Evolutionary conservation across 2,797 vertebrate genomes (phyloP), one percentile per base, ranked within the genome.

Genomic region (Semotilus atromaculatus): DNA sequence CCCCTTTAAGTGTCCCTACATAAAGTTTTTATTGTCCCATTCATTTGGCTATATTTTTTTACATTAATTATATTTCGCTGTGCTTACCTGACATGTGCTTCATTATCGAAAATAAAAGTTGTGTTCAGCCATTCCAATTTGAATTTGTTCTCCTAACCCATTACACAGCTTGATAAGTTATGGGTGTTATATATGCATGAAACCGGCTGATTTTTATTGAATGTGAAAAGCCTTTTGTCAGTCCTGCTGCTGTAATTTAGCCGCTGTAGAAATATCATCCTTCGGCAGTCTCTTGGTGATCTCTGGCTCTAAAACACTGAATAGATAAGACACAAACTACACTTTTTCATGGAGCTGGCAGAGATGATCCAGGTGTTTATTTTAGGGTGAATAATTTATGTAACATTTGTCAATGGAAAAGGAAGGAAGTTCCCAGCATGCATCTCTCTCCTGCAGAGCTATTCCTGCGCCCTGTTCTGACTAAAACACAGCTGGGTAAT

Each of bases 351-450:
- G 23, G 74, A 86, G 74, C 82, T 88, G 66, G 76, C 82, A 67
- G 58, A 82, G 82, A 86, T 80, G 60, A 88, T 77, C 86, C 78
- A 82, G 71, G 86, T 74, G 76, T 91, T 89, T 79, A 87, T 84
- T 89, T 90, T 85, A 45, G 72, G 80, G 73, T 88, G 86, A 89
- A 83, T 91, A 89, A 86, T 88, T 88, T 87, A 88, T 81, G 38
- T 86, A 88, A 93, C 83, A 81, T 91, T 90, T 88, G 87, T 86
- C 89, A 87, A 58, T 88, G 84, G 71, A 72, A 89, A 82, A 88
- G 87, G 89, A 86, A 88, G 88, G 75, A 91, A 53, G 8, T 66
- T 87, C 82, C 31, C 85, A 71, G 90, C 64, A 87, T 88, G 87
- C 45, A 77, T 80, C 68, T 86, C 78, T 81, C 77, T 84, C 86